Percentiles rank a stretch among this genome's conserved stretches.
Evolutionary conservation across 2,113 vertebrate genomes (phyloP).

Genomic region (Bostrychus sinensis): DNA sequence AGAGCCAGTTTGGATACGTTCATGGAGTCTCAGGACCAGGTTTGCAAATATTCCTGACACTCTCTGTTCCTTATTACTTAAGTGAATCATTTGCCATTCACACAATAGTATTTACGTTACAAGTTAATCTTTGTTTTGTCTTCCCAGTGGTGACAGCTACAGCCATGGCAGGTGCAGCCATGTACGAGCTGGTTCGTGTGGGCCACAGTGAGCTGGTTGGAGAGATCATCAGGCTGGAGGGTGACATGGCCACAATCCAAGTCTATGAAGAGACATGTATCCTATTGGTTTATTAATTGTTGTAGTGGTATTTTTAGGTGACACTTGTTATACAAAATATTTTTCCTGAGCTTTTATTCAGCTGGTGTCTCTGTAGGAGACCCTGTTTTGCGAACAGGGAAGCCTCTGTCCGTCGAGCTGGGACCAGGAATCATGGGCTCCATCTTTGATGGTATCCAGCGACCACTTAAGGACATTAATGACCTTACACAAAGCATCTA

Average conservation of each 20-base stretch:
- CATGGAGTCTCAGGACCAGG: slow-evolving; percentile 97
- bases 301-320: not conserved
- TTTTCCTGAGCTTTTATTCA: slow-evolving; percentile 84
- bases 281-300: slow-evolving; percentile 75
- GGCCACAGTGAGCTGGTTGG: slow-evolving; percentile 93
- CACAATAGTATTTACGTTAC: not conserved
- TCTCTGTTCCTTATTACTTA: not conserved
- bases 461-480: slow-evolving; percentile 94
- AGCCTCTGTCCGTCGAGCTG: slow-evolving; percentile 94
- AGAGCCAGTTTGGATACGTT: slow-evolving; percentile 92
- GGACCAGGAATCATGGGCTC: slow-evolving; percentile 98
- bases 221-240: slow-evolving; percentile 93
- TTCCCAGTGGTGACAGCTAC: slow-evolving; percentile 89
- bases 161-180: slow-evolving; percentile 92
- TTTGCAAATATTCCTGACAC: slow-evolving; percentile 50
- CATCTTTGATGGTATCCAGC: slow-evolving; percentile 99
- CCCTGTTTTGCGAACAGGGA: slow-evolving; percentile 95
- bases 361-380: slow-evolving; percentile 97
- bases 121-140: slow-evolving; percentile 10
- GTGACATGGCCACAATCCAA: slow-evolving; percentile 94
- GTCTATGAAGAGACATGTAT: slow-evolving; percentile 98
- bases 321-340: slow-evolving; percentile 12
- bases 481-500: slow-evolving; percentile 93
- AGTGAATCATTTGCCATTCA: not conserved
- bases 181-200: slow-evolving; percentile 95